Evolutionary conservation across 2,888 invertebrate species (phyloP), one percentile per base, ranked within the genome.

Genomic region (Tuberolachnus salignus): DNA sequence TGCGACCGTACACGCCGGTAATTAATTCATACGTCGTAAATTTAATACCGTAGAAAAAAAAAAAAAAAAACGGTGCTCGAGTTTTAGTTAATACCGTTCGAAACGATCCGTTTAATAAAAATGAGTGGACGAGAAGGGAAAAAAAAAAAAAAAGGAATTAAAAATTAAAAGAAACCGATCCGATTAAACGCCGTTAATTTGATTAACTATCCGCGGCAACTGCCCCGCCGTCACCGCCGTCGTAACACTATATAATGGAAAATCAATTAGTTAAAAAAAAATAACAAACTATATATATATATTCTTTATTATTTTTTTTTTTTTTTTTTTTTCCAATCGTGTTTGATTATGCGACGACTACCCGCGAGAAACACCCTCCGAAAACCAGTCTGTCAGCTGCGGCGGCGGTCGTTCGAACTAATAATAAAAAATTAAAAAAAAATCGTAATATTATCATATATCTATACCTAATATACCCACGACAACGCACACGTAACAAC

Each of bases 181-280:
- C 73, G 64, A 74, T 74, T 74, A 53, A 74, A 64, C 53, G 42
- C 42, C 42, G 63, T 74, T 74, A 74, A 74, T 74, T 53, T 74
- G 53, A 74, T 74, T 74, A 74, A 61, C 23, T 61, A 6, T 34
- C 34, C 34, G 34, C 34, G 34, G 10, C 51, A 10, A 64, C 64
- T 57, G 57, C 34, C n/a, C 57, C 69, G 21, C 67, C 23, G 57
- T 13, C 53, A n/a, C 67, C 69, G 21, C 67, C 23, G 57, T 11
- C 53, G 23, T 49, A 3, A 66, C 6, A 34, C 34, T 9, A 23
- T 21, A 51, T 46, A 61, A 42, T 16, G 61, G 11, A 61, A 42
- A 64, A 74, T 64, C 73, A 64, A 74, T 74, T 64, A 64, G 42
- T 74, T 64, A n/a, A n/a, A n/a, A n/a, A n/a, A n/a, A n/a, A n/a